Evolutionary conservation across 2,888 invertebrate species (phyloP), one percentile per base, ranked within the genome.

Genomic region (Yponomeuta sedellus): DNA sequence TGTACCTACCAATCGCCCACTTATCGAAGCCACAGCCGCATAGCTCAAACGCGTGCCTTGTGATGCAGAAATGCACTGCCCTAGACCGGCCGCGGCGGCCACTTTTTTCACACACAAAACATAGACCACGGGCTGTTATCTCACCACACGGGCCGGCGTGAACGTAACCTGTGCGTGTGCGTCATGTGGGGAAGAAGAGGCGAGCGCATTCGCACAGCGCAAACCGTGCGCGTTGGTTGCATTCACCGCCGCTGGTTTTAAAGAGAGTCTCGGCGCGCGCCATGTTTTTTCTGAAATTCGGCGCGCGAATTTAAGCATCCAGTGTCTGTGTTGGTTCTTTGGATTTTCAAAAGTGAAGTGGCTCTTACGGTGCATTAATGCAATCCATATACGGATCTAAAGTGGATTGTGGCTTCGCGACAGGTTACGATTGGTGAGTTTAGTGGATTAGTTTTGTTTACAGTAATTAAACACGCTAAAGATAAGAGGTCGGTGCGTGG

Each of bases 391-490:
- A 61, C 25, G 28, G 12, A 61, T 20, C 61, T 16, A 64, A 64
- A 64, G 25, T 64, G 64, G 64, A 64, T 64, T 64, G 64, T 64
- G 64, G 64, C 12, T 64, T 64, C 56, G n/a, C 56, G n/a, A 64
- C 64, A 25, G 64, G 64, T n/a, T 25, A 34, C 57, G 64, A 64
- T 28, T 56, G 64, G 64, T 64, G 28, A 64, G 64, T 64, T 40
- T 40, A 52, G 62, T 25, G n/a, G 56, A 57, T 64, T 52, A 52
- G 16, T 52, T 52, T 52, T 52, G 44, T 52, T 52, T 52, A 52
- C 44, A 52, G 44, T 52, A 52, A 52, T 52, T 52, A 52, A 52
- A 52, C 44, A 52, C 44, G 44, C 5, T 52, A 52, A 52, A 5
- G 44, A 52, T 16, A 16, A 52, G 44, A 12, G 16, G 44, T 52